phyloP scores from a whole-genome alignment of 2,797 vertebrate genomes.

The Corythornis leucogaster region DNA sequence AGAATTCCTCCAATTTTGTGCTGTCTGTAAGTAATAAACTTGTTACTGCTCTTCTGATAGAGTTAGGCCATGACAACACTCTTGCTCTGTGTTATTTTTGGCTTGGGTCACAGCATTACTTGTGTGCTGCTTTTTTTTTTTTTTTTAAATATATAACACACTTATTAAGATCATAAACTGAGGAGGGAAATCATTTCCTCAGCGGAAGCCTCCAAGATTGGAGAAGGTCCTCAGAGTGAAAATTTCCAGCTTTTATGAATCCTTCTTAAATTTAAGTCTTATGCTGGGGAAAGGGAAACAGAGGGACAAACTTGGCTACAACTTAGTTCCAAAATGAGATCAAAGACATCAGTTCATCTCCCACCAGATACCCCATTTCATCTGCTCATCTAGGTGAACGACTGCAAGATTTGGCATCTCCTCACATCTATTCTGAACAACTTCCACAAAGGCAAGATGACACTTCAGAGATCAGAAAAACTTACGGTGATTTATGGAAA shows the following conservation, averaged over 20 bases:
- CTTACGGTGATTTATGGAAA: fast-evolving
- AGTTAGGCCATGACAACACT: not conserved
- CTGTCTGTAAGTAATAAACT: not conserved
- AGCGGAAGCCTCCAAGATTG: not conserved
- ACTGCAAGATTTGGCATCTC: not conserved
- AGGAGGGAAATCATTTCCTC: not conserved
- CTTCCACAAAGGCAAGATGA: not conserved
- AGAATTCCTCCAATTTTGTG: not conserved
- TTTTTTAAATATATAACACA: not conserved
- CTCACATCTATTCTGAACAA: not conserved
- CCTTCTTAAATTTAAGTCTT: not conserved
- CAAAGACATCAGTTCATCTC: not conserved
- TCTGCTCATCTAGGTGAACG: not conserved
- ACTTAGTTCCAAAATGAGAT: not conserved
- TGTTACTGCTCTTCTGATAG: not conserved
- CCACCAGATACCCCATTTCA: not conserved
- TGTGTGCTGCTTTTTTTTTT: not conserved
- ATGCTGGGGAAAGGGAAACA: not conserved
- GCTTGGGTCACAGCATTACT: not conserved
- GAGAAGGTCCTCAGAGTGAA: not conserved
- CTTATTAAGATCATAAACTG: not conserved
- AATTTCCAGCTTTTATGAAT: not conserved
- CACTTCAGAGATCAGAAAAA: not conserved
- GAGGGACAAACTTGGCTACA: not conserved
- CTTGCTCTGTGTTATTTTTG: constrained; percentile 11